These are phyloP conservation scores for Epinephelus cyanopodus DNA, from an alignment of 2,113 vertebrate species.

Conservation along the genomic window DNA sequence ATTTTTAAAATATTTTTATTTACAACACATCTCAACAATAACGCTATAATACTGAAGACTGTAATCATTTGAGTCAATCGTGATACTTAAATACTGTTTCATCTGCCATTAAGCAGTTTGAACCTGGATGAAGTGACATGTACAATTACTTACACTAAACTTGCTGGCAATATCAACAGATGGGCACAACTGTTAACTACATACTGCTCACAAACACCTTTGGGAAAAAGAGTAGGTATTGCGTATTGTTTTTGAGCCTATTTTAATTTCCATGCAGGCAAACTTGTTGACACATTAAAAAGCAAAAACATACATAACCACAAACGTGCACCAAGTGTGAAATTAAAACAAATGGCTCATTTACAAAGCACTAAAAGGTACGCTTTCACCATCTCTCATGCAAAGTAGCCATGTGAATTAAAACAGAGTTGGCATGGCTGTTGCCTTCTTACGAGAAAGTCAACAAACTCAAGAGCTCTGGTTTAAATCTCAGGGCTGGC, in stretches of 20 bases:
- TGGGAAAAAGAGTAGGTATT: neutral
- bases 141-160: neutral
- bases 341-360: conserved; percentile 62
- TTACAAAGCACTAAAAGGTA: conserved; percentile 54
- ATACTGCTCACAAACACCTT: neutral
- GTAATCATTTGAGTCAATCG: too few species aligned
- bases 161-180: neutral
- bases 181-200: neutral
- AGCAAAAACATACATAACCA: conserved; percentile 24
- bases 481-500: conserved; percentile 69
- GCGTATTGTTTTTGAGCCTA: neutral
- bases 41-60: too few species aligned
- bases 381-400: conserved; percentile 67
- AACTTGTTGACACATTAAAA: conserved; percentile 39
- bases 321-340: conserved; percentile 24
- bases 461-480: conserved; percentile 74
- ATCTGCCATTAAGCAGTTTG: neutral
- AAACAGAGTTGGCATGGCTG: conserved; percentile 56
- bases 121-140: neutral
- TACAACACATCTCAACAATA: too few species aligned
- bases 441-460: conserved; percentile 73
- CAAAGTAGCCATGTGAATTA: conserved; percentile 76
- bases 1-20: too few species aligned
- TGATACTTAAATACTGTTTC: too few species aligned
- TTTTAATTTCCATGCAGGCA: conserved; percentile 8